Evolutionary conservation across 2,113 vertebrate species (phyloP).

Genomic region (Neodontobutis hainanensis): DNA sequence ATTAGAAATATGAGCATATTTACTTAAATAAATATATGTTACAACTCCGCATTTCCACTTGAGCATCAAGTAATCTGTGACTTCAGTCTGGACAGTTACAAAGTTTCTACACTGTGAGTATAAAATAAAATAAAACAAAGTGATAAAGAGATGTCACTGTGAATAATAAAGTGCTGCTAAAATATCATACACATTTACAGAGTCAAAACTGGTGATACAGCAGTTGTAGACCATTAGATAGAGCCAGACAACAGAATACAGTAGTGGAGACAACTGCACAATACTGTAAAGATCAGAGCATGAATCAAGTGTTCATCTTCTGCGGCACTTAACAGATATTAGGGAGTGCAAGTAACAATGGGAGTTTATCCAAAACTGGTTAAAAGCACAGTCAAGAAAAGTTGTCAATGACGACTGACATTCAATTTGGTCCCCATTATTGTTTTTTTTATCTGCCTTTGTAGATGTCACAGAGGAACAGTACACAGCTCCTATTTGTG

Average conservation of each 20-base stretch:
- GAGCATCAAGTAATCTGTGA: conserved; percentile 45
- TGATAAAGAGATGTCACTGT: conserved; percentile 28
- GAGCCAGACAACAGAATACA: conserved; percentile 3
- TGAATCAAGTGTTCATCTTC: not conserved
- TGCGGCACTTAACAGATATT: not conserved
- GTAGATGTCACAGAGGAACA: conserved; percentile 3
- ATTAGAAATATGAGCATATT: conserved; percentile 9
- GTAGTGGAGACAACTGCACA: not conserved
- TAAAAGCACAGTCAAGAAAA: conserved; percentile 14
- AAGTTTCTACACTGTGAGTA: conserved; percentile 19
- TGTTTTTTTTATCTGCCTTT: not conserved
- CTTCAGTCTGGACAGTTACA: conserved; percentile 51
- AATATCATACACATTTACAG: conserved; percentile 39
- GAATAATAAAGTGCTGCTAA: conserved; percentile 68
- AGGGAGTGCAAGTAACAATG: not conserved
- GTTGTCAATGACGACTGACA: not conserved
- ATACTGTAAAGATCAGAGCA: conserved; percentile 22
- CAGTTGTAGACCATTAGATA: conserved; percentile 39
- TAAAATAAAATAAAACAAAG: conserved; percentile 10
- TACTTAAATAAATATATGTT: conserved; percentile 31
- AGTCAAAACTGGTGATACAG: conserved; percentile 52
- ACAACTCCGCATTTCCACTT: conserved; percentile 19
- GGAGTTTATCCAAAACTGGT: not conserved
- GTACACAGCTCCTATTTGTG: not conserved
- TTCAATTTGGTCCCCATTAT: conserved; percentile 53